phyloP scores from a whole-genome alignment of 2,888 invertebrate genomes.

The Acanthoscelides obtectus region DNA sequence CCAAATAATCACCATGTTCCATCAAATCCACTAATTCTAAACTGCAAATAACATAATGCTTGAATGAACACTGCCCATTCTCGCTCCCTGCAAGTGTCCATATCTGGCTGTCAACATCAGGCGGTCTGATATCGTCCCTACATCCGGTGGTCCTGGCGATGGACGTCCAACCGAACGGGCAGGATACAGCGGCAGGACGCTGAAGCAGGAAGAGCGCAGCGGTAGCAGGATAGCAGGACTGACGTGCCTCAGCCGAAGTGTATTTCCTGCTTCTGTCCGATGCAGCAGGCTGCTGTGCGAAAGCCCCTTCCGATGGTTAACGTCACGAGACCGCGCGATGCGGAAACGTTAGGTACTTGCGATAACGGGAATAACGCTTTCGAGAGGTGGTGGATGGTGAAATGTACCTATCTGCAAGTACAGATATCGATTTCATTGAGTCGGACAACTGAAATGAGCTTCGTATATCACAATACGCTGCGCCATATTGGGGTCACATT shows the following conservation, averaged over 20 bases:
- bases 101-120: not conserved
- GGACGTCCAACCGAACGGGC: not conserved
- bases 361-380: not conserved
- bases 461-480: no score
- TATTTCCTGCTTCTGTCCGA: constrained; percentile 43
- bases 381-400: not conserved
- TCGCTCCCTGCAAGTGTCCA: not conserved
- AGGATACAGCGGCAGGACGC: constrained; percentile 29
- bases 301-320: not conserved
- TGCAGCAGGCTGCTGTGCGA: constrained; percentile 25
- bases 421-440: no score
- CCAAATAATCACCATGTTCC: no score
- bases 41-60: not conserved
- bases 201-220: not conserved
- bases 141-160: not conserved
- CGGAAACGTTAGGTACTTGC: not conserved
- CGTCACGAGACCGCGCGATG: not conserved
- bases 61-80: not conserved
- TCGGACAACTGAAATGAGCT: no score
- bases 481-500: no score
- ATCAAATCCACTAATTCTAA: no score
- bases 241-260: constrained; percentile 38
- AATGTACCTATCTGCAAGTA: no score
- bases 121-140: not conserved
- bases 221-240: constrained; percentile 30